Evolutionary conservation across 1,140 invertebrate genomes (phyloP).

Genomic region (Sycophila sp.): DNA sequence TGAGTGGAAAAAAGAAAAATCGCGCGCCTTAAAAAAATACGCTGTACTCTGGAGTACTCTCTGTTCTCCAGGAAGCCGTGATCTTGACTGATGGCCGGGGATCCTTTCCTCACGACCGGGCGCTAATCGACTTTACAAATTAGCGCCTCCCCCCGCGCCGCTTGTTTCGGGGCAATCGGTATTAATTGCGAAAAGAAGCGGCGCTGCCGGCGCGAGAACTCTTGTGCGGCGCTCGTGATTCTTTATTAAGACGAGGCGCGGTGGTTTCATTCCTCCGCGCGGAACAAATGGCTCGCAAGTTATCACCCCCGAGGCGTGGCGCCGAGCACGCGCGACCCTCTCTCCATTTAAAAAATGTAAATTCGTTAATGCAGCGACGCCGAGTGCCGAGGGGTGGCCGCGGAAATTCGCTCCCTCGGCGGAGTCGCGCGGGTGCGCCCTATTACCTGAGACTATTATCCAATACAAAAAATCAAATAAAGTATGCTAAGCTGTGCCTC

Average conservation of each 20-base stretch:
- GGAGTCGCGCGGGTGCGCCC: slow-evolving; percentile 47
- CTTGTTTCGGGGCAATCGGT: slow-evolving; percentile 38
- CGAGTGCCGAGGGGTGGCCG: neutral
- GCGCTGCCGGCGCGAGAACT: slow-evolving; percentile 27
- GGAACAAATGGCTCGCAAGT: slow-evolving; percentile 66
- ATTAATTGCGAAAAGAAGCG: slow-evolving; percentile 45
- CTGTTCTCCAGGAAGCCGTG: too few species aligned
- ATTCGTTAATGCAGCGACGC: slow-evolving; percentile 65
- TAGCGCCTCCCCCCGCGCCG: neutral
- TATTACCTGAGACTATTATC: slow-evolving; percentile 65
- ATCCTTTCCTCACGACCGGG: neutral
- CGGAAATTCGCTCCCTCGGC: neutral
- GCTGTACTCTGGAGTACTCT: too few species aligned
- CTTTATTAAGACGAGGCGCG: slow-evolving; percentile 62
- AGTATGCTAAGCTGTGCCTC: slow-evolving; percentile 65
- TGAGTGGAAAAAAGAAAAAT: too few species aligned
- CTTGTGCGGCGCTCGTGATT: slow-evolving; percentile 49
- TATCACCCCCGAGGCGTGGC: slow-evolving; percentile 54
- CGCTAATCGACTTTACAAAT: slow-evolving; percentile 32
- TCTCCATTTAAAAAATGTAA: slow-evolving; percentile 69
- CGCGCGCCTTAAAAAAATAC: too few species aligned
- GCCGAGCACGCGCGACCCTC: slow-evolving; percentile 48
- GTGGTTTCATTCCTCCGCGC: slow-evolving; percentile 59
- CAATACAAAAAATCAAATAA: slow-evolving; percentile 68
- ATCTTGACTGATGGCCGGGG: slow-evolving; percentile 15